phyloP scores from a whole-genome alignment of 2,888 invertebrate genomes.

The Celastrina argiolus region DNA sequence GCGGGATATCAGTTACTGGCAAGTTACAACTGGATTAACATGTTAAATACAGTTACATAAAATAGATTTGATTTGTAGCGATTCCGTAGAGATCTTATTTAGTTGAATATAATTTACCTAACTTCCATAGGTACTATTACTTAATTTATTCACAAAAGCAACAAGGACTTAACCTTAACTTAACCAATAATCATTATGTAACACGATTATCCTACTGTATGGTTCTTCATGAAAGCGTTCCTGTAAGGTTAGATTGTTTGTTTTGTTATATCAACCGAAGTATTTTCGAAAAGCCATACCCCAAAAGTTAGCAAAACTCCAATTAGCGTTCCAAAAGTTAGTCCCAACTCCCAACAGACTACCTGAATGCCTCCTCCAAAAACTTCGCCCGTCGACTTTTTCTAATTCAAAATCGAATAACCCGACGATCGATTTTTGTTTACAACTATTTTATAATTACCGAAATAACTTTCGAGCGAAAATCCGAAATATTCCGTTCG shows the following conservation, averaged over 20 bases:
- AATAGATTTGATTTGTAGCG: neutral
- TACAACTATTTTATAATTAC: conserved; percentile 16
- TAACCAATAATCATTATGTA: too few relatives aligned
- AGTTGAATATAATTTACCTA: too few relatives aligned
- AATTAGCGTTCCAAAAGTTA: conserved; percentile 2
- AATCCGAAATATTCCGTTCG: neutral
- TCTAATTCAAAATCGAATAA: conserved; percentile 20
- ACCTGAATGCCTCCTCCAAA: neutral
- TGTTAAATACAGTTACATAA: conserved; percentile 24
- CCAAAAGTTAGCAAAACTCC: neutral
- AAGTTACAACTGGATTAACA: conserved; percentile 35
- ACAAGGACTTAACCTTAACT: too few relatives aligned
- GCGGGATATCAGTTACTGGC: conserved; percentile 45
- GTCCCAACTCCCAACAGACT: neutral
- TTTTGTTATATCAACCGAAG: neutral
- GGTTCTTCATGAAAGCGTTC: too few relatives aligned
- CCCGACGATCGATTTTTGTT: conserved; percentile 15
- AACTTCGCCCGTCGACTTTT: conserved; percentile 10
- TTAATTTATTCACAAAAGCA: too few relatives aligned
- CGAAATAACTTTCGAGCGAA: neutral
- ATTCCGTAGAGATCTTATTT: neutral
- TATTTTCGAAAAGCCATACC: neutral
- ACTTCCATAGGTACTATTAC: too few relatives aligned
- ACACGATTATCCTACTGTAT: too few relatives aligned
- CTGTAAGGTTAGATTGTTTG: neutral